Evolutionary conservation across 2,113 vertebrate species (phyloP).

Genomic region (Eolophus roseicapilla): DNA sequence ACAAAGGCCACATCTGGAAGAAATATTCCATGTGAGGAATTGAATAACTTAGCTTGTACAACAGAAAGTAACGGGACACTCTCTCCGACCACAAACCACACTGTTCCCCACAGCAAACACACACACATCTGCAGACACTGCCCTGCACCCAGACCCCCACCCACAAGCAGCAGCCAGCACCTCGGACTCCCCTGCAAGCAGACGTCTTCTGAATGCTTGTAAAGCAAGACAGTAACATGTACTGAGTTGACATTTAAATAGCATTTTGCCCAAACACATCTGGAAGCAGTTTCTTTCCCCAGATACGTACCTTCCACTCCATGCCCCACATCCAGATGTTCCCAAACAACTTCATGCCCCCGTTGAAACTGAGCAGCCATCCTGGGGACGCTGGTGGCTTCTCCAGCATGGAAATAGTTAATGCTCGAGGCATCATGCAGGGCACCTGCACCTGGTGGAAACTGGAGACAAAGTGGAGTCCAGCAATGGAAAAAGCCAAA

Average conservation of each 20-base stretch:
- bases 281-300: constrained; percentile 8
- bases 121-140: not conserved
- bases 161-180: not conserved
- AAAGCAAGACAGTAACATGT: not conserved
- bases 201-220: fast-evolving
- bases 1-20: not conserved
- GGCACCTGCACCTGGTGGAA: constrained; percentile 35
- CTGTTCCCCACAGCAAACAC: fast-evolving
- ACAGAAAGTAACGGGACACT: not conserved
- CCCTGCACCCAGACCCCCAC: not conserved
- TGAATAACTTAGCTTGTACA: not conserved
- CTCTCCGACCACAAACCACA: fast-evolving
- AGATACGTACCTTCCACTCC: constrained; percentile 16
- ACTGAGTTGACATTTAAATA: not conserved
- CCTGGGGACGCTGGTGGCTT: not conserved
- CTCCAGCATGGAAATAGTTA: not conserved
- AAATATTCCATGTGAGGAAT: not conserved
- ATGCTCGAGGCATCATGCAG: not conserved
- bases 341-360: not conserved
- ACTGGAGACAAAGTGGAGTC: not conserved
- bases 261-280: not conserved
- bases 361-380: fast-evolving
- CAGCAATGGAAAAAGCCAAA: constrained; percentile 14
- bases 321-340: not conserved
- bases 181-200: not conserved